phyloP scores from a whole-genome alignment of 1,140 invertebrate genomes.

The Tachypleus tridentatus region DNA sequence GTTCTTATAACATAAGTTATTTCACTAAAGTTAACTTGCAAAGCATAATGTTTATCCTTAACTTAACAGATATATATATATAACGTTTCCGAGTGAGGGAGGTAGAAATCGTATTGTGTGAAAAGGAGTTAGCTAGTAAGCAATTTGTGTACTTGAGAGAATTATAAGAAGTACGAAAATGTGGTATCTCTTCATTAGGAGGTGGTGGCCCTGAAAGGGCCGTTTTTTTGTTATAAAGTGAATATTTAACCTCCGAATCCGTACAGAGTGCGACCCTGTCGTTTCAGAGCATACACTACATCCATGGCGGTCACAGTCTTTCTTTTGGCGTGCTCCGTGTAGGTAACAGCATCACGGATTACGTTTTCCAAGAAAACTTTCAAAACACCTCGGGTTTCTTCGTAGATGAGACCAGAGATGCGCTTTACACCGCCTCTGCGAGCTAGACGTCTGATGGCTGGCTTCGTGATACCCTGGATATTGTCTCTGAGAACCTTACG shows the following conservation, averaged over 20 bases:
- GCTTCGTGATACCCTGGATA: constrained; percentile 59
- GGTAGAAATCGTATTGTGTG: too few species aligned
- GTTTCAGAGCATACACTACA: constrained; percentile 70
- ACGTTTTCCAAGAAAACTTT: constrained; percentile 71
- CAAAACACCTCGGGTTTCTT: constrained; percentile 53
- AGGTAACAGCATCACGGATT: constrained; percentile 66
- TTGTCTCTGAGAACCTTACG: constrained; percentile 50
- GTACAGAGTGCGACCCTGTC: constrained; percentile 56
- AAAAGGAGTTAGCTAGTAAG: too few species aligned
- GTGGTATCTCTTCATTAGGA: neutral
- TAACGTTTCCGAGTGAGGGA: too few species aligned
- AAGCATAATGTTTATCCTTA: too few species aligned
- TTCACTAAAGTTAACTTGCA: too few species aligned
- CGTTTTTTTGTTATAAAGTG: constrained; percentile 30
- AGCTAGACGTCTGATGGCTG: constrained; percentile 50
- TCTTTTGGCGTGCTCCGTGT: constrained; percentile 66
- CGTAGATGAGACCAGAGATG: constrained; percentile 58
- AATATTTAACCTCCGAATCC: constrained; percentile 38
- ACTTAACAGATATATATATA: too few species aligned
- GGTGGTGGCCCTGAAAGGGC: constrained; percentile 12
- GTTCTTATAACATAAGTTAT: too few species aligned
- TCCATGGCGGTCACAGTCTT: constrained; percentile 78
- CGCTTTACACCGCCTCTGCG: constrained; percentile 61
- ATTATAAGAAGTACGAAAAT: too few species aligned
- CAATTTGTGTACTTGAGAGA: too few species aligned